Evolutionary conservation across 2,113 vertebrate genomes (phyloP).

Genomic region (Anarhynchus alexandrinus): DNA sequence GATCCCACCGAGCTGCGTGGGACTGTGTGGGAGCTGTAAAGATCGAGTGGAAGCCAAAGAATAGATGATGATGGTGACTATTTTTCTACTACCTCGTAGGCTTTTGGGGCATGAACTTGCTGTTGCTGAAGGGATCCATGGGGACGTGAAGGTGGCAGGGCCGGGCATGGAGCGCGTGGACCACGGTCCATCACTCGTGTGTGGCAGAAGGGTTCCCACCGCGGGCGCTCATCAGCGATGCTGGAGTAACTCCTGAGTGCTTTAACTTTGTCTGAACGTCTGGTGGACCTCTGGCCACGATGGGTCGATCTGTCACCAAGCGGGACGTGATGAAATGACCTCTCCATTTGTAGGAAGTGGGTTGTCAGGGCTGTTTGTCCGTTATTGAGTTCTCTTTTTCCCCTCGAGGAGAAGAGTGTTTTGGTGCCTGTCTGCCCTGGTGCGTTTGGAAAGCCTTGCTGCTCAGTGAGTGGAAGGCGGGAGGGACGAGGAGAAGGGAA

Average conservation of each 20-base stretch:
- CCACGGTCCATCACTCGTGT: not conserved
- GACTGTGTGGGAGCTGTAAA: not conserved
- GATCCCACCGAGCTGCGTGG: rapidly evolving
- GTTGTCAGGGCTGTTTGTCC: not conserved
- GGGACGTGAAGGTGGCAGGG: not conserved
- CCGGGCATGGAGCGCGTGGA: rapidly evolving
- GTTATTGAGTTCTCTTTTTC: not conserved
- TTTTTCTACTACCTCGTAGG: not conserved
- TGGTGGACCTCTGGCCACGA: not conserved
- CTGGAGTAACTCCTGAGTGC: no score
- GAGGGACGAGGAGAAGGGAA: not conserved
- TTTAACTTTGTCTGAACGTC: not conserved
- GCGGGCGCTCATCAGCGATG: rapidly evolving
- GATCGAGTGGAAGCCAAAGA: not conserved
- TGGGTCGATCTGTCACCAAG: not conserved
- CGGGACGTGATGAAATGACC: not conserved
- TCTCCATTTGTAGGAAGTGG: not conserved
- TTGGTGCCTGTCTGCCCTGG: no score
- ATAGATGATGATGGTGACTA: not conserved
- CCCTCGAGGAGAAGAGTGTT: not conserved
- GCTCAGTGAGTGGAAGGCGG: not conserved
- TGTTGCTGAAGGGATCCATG: not conserved
- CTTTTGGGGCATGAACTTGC: not conserved
- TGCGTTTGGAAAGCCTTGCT: not conserved
- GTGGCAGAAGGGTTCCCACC: not conserved